Evolutionary conservation across 2,113 vertebrate species (phyloP).

Genomic region (Sinocyclocheilus anshuiensis): DNA sequence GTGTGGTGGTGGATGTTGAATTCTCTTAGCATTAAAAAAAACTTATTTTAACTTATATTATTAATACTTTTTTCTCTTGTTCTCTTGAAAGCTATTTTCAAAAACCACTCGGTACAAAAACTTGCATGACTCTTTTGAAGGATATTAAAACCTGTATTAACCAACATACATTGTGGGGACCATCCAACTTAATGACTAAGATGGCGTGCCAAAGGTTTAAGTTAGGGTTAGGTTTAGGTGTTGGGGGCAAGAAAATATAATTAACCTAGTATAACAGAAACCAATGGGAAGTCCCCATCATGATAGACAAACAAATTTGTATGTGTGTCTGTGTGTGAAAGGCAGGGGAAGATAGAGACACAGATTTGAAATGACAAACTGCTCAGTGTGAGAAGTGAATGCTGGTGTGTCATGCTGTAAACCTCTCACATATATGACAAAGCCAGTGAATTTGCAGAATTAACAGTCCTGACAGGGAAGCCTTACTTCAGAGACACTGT

Average conservation of each 20-base stretch:
- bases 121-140: background rate
- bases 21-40: too few relatives aligned
- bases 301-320: background rate
- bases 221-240: background rate
- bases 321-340: background rate
- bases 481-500: constrained; percentile 10
- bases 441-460: constrained; percentile 9
- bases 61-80: too few relatives aligned
- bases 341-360: background rate
- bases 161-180: background rate
- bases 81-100: background rate
- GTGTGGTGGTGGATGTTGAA: too few relatives aligned
- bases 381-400: constrained; percentile 21
- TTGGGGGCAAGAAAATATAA: background rate
- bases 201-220: background rate
- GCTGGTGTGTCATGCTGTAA: constrained; percentile 35
- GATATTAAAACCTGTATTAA: background rate
- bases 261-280: background rate
- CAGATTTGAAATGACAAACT: background rate
- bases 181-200: background rate
- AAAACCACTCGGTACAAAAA: background rate
- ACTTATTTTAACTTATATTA: too few relatives aligned
- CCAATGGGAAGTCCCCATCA: background rate
- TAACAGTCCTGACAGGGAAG: background rate
- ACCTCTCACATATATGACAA: constrained; percentile 19